Evolutionary conservation across 2,113 vertebrate genomes (phyloP).

Genomic region (Pteronura brasiliensis): DNA sequence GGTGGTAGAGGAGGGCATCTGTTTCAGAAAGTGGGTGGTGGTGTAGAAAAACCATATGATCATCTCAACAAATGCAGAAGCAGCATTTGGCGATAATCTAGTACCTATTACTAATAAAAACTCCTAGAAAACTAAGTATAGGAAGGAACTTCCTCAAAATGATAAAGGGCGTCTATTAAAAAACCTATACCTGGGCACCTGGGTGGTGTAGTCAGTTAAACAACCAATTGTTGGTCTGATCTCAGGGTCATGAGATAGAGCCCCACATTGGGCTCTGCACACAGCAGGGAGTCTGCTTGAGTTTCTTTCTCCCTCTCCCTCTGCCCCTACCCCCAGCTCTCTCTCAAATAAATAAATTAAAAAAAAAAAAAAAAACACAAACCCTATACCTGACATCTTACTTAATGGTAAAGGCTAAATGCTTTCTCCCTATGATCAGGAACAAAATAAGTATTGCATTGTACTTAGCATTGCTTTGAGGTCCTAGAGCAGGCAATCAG

Average conservation of each 20-base stretch:
- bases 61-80: background rate
- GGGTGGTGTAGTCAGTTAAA: background rate
- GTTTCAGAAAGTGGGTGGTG: background rate
- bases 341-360: background rate
- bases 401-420: background rate
- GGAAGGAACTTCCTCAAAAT: background rate
- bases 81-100: background rate
- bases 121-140: background rate
- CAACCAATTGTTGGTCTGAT: background rate
- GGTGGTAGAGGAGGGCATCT: background rate
- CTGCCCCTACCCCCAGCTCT: background rate
- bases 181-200: background rate
- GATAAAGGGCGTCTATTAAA: background rate
- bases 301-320: background rate
- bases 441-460: background rate
- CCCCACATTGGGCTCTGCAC: background rate
- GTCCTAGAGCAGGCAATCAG: background rate
- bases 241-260: background rate
- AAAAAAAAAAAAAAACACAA: background rate
- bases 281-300: background rate
- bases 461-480: background rate
- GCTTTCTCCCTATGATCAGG: background rate
- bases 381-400: background rate
- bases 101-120: background rate
- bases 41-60: background rate